Evolutionary conservation across 2,113 vertebrate genomes (phyloP), one percentile per base, ranked within the genome.

Genomic region (Apodemus sylvaticus): DNA sequence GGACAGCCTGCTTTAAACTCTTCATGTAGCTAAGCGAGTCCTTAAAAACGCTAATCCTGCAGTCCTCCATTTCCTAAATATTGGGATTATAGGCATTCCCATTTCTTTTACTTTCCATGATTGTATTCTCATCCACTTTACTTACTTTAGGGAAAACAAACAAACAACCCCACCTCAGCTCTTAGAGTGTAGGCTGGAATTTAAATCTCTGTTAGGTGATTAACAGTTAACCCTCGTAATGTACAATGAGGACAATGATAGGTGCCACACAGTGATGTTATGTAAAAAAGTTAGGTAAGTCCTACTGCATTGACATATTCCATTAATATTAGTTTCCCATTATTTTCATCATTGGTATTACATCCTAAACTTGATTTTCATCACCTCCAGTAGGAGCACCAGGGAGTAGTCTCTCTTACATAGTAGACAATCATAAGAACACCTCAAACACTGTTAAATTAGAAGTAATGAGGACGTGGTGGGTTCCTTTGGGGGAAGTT

Each of bases 401-500:
- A 88, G 34, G 60, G 88, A 53, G 87, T 12, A 36, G 29, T 71
- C 81, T 90, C 70, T 60, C 90, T 92, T 95, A 83, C 26, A 85
- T 64, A 64, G 39, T 68, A 89, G 93, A 42, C 48, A 0, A 53
- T 82, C 68, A 68, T 20, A 86, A 97, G 95, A 97, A 91, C 6
- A 16, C 62, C 64, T 71, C 95, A 93, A 92, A 73, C 78, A 74
- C 94, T 71, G 86, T 94, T 96, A 82, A 97, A 94, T 94, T 53
- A 92, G 86, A 24, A 73, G 92, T 88, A 86, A 86, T 64, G 85
- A 92, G 96, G 86, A 96, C 55, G 66, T 76, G 88, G 90, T 77
- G 62, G 95, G 96, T 96, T 96, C 96, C 97, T 98, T 94, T 31
- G 94, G 90, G 97, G 97, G 96, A 93, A 97, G 96, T 97, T 94